Conservation (phyloP, 2,888 invertebrate genomes). For the Lucinisca nassula region DNA sequence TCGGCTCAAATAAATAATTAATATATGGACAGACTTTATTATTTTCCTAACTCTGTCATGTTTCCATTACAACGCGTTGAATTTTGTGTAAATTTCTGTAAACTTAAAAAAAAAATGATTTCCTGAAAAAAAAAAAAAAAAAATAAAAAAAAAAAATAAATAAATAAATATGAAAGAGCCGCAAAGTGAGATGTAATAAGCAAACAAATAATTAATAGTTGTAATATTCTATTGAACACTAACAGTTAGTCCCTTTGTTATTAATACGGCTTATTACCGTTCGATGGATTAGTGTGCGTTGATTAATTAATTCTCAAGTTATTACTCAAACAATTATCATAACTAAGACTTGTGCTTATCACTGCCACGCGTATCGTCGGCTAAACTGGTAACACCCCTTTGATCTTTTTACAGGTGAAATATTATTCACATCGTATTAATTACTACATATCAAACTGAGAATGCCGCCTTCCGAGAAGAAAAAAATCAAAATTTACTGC, state of each 20-base stretch:
- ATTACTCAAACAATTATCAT: neutral
- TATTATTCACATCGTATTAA: slow-evolving; percentile 2
- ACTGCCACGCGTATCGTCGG: neutral
- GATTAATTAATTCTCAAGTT: neutral
- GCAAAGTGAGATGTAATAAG: slow-evolving; percentile 37
- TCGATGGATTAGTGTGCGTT: neutral
- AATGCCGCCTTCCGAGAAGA: too few species aligned
- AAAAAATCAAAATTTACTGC: neutral
- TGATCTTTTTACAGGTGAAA: neutral
- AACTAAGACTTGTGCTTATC: neutral
- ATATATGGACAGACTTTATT: too few species aligned
- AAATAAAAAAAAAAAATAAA: too few species aligned
- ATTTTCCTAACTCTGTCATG: too few species aligned
- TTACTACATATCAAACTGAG: neutral
- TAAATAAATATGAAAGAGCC: too few species aligned
- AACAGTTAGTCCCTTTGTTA: neutral
- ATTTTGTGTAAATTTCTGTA: too few species aligned
- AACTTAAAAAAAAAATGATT: too few species aligned
- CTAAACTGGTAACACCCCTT: neutral
- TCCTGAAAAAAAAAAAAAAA: too few species aligned
- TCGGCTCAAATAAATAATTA: too few species aligned
- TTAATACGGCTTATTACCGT: neutral
- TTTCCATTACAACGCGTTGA: too few species aligned
- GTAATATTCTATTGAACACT: neutral
- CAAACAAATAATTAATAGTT: slow-evolving; percentile 27